phyloP scores from a whole-genome alignment of 2,888 invertebrate genomes.

The Drosophila mimica region DNA sequence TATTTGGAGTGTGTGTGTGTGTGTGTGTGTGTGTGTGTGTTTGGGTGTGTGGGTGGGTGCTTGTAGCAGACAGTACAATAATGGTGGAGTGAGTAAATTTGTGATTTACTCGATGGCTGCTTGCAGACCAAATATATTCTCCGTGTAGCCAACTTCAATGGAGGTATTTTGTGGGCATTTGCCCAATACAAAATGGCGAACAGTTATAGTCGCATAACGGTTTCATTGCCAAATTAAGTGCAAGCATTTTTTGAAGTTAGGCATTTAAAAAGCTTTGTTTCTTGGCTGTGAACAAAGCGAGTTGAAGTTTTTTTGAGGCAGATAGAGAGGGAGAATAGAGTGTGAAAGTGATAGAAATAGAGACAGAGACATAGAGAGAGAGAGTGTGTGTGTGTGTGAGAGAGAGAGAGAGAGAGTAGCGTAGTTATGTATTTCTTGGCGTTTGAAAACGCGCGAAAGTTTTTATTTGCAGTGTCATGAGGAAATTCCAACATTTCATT shows the following conservation, averaged over 20 bases:
- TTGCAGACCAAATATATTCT: slow-evolving; percentile 1
- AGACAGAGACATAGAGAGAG: slow-evolving; percentile 10
- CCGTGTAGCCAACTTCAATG: not conserved
- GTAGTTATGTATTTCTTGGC: slow-evolving; percentile 58
- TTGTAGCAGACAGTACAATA: slow-evolving; percentile 10
- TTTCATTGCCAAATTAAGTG: slow-evolving; percentile 20
- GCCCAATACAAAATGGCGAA: slow-evolving; percentile 26
- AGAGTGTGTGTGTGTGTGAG: not conserved
- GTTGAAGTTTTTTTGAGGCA: slow-evolving; percentile 6
- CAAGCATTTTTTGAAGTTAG: slow-evolving; percentile 29
- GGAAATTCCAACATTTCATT: slow-evolving; percentile 81
- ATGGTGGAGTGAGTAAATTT: not conserved
- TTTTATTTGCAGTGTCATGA: slow-evolving; percentile 69
- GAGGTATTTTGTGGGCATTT: not conserved
- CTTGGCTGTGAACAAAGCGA: slow-evolving; percentile 15
- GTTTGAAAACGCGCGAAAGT: slow-evolving; percentile 59
- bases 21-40: not conserved
- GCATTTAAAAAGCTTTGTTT: slow-evolving; percentile 25
- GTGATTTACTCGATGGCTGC: slow-evolving; percentile 14
- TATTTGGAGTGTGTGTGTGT: slow-evolving; percentile 1
- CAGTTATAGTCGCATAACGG: slow-evolving; percentile 24
- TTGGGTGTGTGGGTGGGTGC: not conserved
- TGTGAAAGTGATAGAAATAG: slow-evolving; percentile 2
- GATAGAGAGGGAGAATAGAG: slow-evolving; percentile 6
- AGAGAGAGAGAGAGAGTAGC: slow-evolving; percentile 35